Percentiles rank a stretch among this genome's conserved stretches.
Conservation (phyloP, 2,113 vertebrate genomes). For the Fregata magnificens region DNA sequence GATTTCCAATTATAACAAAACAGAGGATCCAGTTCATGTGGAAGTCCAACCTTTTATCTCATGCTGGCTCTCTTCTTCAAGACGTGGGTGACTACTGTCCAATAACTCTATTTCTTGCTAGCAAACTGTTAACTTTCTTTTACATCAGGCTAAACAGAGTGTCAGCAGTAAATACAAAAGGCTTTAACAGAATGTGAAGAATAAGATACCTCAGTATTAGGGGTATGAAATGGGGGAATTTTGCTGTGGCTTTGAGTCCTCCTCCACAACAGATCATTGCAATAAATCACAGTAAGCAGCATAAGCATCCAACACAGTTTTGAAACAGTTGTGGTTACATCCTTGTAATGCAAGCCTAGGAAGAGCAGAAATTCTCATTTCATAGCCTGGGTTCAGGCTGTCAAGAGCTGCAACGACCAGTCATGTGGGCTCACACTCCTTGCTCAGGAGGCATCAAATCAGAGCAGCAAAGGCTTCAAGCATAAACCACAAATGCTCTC, state of each 20-base stretch:
- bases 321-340: neutral
- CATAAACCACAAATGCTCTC: neutral
- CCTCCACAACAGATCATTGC: neutral
- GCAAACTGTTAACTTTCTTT: neutral
- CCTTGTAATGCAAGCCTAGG: fast-evolving
- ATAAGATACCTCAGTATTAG: neutral
- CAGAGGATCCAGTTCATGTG: neutral
- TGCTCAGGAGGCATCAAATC: neutral
- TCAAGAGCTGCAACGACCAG: neutral
- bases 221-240: neutral
- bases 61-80: neutral
- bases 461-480: neutral
- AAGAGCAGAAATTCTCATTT: neutral
- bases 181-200: neutral
- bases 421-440: neutral
- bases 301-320: neutral
- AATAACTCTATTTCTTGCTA: neutral
- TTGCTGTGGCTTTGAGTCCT: neutral
- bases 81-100: neutral
- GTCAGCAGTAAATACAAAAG: neutral
- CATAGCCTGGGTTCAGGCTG: neutral
- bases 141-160: neutral
- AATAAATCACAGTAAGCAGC: neutral
- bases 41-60: neutral
- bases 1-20: neutral